Evolutionary conservation across 2,888 invertebrate species (phyloP), one percentile per base, ranked within the genome.

Genomic region (Meliscaeva auricollis): DNA sequence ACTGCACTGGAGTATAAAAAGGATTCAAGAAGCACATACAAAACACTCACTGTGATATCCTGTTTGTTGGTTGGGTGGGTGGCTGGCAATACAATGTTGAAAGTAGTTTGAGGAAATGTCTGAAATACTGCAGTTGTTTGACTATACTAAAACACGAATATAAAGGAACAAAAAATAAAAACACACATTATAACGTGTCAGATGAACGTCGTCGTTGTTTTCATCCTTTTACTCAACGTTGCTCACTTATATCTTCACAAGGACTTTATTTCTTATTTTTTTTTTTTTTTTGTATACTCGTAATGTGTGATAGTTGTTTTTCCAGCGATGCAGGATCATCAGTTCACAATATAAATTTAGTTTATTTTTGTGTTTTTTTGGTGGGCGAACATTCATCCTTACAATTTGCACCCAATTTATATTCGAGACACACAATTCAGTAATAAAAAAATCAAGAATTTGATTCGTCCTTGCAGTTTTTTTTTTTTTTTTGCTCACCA

Each of bases 321-420:
- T 17, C 30, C 15, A 13, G 17, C 0, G 15, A 35, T 26, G 26
- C 38, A 26, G 44, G 54, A 69, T 69, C 46, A 69, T 58, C 30
- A 7, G 17, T 58, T n/a, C n/a, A n/a, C n/a, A 58, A 70, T 62
- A 54, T 48, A 15, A 64, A 69, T 78, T 74, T 69, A 50, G 74
- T 44, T 74, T 48, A 38, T 80, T 68, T 4, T 60, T 62, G 35
- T 50, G 26, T 56, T 56, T 73, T 60, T 35, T 46, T 56, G 15
- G 76, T 17, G 58, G 78, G n/a, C n/a, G n/a, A n/a, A 87, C 54
- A 60, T 87, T 89, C 89, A 90, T 90, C 90, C 90, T 89, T 90
- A 90, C 90, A 91, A 91, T 92, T 92, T 91, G 89, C 91, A 91
- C 91, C 91, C 91, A 91, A 92, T 92, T 91, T 91, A 91, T 91